These are phyloP conservation scores for Schizotus pectinicornis DNA, from an alignment of 2,888 invertebrate genomes.

Conservation along the genomic window DNA sequence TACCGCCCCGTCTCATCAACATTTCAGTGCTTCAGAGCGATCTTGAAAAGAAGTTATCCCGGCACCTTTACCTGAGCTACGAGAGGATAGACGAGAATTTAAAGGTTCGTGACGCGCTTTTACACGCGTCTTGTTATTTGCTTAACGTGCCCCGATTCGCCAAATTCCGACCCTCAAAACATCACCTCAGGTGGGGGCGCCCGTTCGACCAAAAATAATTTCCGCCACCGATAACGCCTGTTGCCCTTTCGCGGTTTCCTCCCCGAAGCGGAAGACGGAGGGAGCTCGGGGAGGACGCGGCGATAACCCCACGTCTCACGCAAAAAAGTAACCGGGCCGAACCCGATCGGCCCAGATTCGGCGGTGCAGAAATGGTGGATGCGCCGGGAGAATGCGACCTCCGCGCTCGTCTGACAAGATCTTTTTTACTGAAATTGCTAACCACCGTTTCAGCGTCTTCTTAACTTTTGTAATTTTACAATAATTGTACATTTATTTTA, in stretches of 20 bases:
- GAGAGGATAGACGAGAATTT: constrained; percentile 13
- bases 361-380: no score
- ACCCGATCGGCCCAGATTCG: no score
- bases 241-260: constrained; percentile 1
- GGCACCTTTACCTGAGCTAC: constrained; percentile 5
- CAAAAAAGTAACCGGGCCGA: no score
- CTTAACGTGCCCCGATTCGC: constrained; percentile 13
- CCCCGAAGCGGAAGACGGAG: background rate
- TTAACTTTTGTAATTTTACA: no score
- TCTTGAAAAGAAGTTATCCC: constrained; percentile 32
- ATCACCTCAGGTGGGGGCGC: constrained; percentile 17
- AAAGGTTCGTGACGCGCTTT: constrained; percentile 25
- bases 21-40: constrained; percentile 43
- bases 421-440: no score
- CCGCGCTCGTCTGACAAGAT: no score
- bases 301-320: background rate
- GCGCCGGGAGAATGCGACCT: no score
- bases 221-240: constrained; percentile 15
- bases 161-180: constrained; percentile 7
- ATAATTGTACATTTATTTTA: no score
- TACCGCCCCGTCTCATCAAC: constrained; percentile 48
- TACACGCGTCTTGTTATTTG: constrained; percentile 13
- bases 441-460: no score
- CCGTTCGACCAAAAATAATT: constrained; percentile 23
- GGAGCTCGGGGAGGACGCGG: background rate